phyloP scores from a whole-genome alignment of 2,113 vertebrate species.

The Chaenocephalus aceratus region DNA sequence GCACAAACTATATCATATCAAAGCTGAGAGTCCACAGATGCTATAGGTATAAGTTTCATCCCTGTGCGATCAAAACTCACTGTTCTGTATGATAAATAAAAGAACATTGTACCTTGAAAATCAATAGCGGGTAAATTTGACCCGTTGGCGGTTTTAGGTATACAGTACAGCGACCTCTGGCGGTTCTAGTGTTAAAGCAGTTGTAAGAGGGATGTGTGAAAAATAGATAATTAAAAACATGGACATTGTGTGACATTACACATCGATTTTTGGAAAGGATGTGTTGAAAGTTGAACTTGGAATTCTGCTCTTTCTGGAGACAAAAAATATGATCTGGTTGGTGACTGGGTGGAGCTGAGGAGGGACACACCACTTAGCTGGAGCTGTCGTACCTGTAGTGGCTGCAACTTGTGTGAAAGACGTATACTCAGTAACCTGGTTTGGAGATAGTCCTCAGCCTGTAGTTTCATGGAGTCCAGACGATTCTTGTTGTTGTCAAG shows the following conservation, averaged over 20 bases:
- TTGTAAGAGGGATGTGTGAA: neutral
- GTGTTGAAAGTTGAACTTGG: neutral
- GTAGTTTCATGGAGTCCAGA: constrained; percentile 69
- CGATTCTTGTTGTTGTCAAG: constrained; percentile 81
- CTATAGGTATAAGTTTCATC: too few relatives aligned
- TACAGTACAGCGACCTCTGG: too few relatives aligned
- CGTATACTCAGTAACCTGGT: constrained; percentile 82
- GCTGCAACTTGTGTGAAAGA: neutral
- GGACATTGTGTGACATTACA: neutral
- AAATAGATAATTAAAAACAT: neutral
- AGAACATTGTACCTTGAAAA: too few relatives aligned
- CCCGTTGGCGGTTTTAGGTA: too few relatives aligned
- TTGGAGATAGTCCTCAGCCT: constrained; percentile 79
- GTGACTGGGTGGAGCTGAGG: neutral
- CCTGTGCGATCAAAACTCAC: too few relatives aligned
- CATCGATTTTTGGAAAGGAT: neutral
- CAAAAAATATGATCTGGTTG: neutral
- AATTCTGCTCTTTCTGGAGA: neutral
- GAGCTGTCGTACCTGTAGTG: too few relatives aligned
- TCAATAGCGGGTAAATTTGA: too few relatives aligned
- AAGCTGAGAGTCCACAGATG: too few relatives aligned
- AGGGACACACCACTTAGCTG: neutral
- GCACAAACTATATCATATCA: too few relatives aligned
- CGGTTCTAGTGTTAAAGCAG: neutral
- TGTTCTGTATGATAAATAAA: too few relatives aligned